Conservation (phyloP, 2,113 vertebrate species). For the Upupa epops region DNA sequence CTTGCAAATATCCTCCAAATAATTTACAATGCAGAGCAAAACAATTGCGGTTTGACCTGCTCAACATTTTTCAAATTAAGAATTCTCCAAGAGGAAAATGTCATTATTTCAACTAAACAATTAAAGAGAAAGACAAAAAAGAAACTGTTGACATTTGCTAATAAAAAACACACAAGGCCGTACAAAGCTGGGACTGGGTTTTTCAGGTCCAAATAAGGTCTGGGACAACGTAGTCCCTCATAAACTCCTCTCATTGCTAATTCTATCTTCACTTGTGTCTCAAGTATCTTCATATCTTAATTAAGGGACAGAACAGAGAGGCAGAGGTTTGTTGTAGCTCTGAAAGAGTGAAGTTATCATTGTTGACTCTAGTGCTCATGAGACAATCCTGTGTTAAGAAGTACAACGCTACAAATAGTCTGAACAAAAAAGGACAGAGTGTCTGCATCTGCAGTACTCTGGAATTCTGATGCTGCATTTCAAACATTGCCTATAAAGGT, state of each 20-base stretch:
- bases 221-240: not conserved
- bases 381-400: not conserved
- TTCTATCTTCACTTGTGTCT: not conserved
- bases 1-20: not conserved
- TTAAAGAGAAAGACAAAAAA: not conserved
- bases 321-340: not conserved
- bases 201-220: not conserved
- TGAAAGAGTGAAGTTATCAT: not conserved
- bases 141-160: not conserved
- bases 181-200: not conserved
- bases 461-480: not conserved
- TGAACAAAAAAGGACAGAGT: not conserved
- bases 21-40: not conserved
- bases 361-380: not conserved
- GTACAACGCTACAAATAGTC: not conserved
- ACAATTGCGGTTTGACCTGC: not conserved
- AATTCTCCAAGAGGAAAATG: not conserved
- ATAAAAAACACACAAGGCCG: not conserved
- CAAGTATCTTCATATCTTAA: not conserved
- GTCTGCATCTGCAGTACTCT: not conserved
- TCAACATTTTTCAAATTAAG: not conserved
- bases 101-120: not conserved
- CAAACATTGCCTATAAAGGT: not conserved
- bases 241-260: not conserved
- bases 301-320: not conserved